These are phyloP conservation scores for Tridacna crocea DNA, from an alignment of 2,888 invertebrate genomes.

Conservation along the genomic window DNA sequence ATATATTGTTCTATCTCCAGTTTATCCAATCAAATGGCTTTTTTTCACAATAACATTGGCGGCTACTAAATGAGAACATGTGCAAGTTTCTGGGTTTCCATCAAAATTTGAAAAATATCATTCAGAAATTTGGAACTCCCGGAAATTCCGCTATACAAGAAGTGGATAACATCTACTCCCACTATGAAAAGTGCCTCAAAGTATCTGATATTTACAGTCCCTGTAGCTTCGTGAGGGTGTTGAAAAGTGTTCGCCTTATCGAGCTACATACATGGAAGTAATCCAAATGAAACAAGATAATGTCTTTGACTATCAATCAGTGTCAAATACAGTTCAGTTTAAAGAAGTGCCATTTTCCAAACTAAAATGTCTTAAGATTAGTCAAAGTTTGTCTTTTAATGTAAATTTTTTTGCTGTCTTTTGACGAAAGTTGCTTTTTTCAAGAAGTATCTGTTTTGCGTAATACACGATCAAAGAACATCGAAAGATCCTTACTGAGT, in stretches of 20 bases:
- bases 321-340: neutral
- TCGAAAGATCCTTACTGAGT: neutral
- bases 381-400: neutral
- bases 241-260: constrained; percentile 13
- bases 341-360: constrained; percentile 9
- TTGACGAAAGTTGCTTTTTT: neutral
- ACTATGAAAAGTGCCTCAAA: constrained; percentile 6
- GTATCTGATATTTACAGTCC: constrained; percentile 21
- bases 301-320: constrained; percentile 12
- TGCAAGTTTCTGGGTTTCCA: constrained; percentile 1
- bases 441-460: neutral
- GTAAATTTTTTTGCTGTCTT: neutral
- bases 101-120: constrained; percentile 11
- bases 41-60: no score
- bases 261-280: neutral
- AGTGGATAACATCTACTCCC: constrained; percentile 23
- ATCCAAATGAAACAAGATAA: constrained; percentile 11
- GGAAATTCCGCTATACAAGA: constrained; percentile 34
- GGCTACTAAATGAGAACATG: no score
- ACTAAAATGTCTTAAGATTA: constrained; percentile 13
- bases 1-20: no score
- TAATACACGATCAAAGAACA: neutral
- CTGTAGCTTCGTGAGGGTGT: neutral
- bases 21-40: no score
- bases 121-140: constrained; percentile 35